Evolutionary conservation across 2,113 vertebrate species (phyloP).

Genomic region (Microtus oregoni): DNA sequence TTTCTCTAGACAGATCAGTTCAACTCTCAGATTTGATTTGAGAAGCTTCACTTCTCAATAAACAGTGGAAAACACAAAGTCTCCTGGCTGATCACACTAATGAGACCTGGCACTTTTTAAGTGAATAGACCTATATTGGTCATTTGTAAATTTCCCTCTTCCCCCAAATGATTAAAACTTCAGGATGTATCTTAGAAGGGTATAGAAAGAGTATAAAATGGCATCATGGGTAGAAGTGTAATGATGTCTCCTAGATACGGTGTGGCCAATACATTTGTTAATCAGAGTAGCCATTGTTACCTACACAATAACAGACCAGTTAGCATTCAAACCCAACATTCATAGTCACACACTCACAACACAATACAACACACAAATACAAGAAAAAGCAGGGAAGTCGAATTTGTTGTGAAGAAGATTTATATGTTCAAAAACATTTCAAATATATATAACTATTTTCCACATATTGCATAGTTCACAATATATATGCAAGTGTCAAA

Average conservation of each 20-base stretch:
- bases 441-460: no score
- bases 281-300: not conserved
- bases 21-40: not conserved
- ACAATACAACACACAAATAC: no score
- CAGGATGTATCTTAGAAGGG: not conserved
- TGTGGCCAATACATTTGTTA: not conserved
- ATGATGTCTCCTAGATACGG: no score
- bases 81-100: not conserved
- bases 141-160: no score
- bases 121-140: not conserved
- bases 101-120: not conserved
- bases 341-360: not conserved
- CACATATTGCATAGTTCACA: no score
- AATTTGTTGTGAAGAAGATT: not conserved
- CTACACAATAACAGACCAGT: not conserved
- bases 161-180: not conserved
- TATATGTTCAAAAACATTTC: no score
- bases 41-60: not conserved
- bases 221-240: not conserved
- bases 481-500: not conserved
- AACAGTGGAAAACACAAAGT: no score
- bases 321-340: not conserved
- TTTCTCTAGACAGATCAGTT: not conserved
- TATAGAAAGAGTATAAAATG: not conserved
- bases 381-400: not conserved